phyloP scores from a whole-genome alignment of 2,797 vertebrate genomes.

The Vireo griseus region DNA sequence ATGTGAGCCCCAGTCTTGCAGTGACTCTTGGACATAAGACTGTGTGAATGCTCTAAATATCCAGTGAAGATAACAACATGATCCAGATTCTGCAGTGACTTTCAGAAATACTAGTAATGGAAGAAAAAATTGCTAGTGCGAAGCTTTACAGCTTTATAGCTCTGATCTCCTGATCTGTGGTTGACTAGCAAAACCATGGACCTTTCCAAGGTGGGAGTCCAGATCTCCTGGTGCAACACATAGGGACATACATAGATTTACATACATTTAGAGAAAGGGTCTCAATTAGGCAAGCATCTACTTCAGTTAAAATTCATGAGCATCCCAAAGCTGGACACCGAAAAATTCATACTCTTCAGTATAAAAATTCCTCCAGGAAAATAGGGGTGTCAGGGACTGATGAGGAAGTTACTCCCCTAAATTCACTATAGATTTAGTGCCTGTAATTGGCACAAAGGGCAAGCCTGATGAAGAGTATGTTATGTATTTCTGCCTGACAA shows the following conservation, averaged over 20 bases:
- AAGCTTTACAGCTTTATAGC: not conserved
- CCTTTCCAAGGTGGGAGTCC: not conserved
- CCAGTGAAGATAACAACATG: not conserved
- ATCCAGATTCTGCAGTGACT: not conserved
- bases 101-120: not conserved
- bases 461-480: not conserved
- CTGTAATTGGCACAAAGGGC: accelerated
- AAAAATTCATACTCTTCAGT: not conserved
- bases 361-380: not conserved
- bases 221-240: not conserved
- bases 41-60: not conserved
- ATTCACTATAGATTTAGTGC: not conserved
- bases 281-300: not conserved
- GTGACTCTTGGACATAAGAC: not conserved
- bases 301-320: not conserved
- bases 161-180: not conserved
- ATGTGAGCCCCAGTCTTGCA: accelerated
- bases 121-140: not conserved
- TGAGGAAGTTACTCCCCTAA: not conserved
- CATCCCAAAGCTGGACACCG: not conserved
- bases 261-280: not conserved
- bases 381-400: accelerated
- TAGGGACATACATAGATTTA: not conserved
- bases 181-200: not conserved
- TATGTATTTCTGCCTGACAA: not conserved